Conservation (phyloP, 2,888 invertebrate species). For the Mythimna pallens region DNA sequence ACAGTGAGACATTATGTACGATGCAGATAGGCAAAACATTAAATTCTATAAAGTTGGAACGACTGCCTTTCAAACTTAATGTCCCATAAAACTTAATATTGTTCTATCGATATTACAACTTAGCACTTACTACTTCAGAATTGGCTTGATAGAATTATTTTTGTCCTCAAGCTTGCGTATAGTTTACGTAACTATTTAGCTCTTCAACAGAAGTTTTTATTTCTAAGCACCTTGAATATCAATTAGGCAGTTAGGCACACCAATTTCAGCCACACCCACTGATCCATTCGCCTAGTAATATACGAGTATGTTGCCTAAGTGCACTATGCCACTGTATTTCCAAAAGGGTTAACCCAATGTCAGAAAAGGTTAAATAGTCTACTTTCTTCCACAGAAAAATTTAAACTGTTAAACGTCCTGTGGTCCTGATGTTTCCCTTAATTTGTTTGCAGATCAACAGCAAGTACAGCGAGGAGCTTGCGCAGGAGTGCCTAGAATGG, state of each 20-base stretch:
- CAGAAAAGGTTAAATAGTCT: background rate
- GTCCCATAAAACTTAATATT: background rate
- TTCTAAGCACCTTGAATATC: background rate
- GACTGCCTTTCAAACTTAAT: constrained; percentile 27
- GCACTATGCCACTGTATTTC: background rate
- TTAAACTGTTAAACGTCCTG: background rate
- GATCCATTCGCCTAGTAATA: background rate
- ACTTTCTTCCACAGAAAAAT: background rate
- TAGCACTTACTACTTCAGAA: background rate
- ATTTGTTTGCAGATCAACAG: constrained; percentile 96
- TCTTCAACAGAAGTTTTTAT: background rate
- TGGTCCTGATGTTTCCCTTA: background rate
- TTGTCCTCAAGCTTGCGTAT: background rate
- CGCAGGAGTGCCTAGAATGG: constrained; percentile 98
- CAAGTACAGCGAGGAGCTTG: constrained; percentile 98
- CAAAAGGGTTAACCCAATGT: background rate
- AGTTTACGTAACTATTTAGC: background rate
- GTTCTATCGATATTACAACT: background rate
- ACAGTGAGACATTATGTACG: constrained; percentile 18
- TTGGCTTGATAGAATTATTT: background rate
- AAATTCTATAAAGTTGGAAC: constrained; percentile 21
- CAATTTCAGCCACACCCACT: background rate
- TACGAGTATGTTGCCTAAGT: background rate
- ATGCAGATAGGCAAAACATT: constrained; percentile 19
- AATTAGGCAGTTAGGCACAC: background rate